Conservation (phyloP, 2,797 vertebrate species). For the Trichosurus vulpecula region DNA sequence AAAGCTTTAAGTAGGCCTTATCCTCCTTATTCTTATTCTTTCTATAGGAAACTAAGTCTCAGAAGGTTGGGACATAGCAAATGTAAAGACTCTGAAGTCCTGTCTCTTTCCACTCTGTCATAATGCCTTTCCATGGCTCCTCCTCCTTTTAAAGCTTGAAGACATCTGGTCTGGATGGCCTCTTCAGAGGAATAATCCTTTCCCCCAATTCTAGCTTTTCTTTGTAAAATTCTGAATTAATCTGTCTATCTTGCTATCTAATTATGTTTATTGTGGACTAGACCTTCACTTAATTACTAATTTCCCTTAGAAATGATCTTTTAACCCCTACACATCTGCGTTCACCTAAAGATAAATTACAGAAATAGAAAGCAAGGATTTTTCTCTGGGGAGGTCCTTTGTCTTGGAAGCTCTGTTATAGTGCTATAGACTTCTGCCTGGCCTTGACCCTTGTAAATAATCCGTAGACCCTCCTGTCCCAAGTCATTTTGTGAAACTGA, state of each 20-base stretch:
- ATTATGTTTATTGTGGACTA: background rate
- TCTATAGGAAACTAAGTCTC: background rate
- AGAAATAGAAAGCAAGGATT: background rate
- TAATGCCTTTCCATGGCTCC: background rate
- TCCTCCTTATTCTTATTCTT: background rate
- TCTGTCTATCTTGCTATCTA: background rate
- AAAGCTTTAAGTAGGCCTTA: background rate
- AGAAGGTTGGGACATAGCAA: background rate
- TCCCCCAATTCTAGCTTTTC: background rate
- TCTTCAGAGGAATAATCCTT: conserved; percentile 2
- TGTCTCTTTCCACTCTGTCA: background rate
- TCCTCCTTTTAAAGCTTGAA: background rate
- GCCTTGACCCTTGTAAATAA: background rate
- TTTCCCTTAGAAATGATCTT: conserved; percentile 12
- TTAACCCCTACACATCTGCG: background rate
- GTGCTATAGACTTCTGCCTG: background rate
- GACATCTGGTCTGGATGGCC: background rate
- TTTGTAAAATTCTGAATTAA: conserved; percentile 4
- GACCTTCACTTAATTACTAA: conserved; percentile 35
- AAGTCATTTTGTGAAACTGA: background rate
- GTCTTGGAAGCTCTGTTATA: background rate
- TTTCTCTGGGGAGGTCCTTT: background rate
- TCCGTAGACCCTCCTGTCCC: background rate
- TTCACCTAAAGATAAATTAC: background rate
- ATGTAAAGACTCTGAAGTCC: background rate